Conservation (phyloP, 2,797 vertebrate genomes). For the Neostethus bicornis region DNA sequence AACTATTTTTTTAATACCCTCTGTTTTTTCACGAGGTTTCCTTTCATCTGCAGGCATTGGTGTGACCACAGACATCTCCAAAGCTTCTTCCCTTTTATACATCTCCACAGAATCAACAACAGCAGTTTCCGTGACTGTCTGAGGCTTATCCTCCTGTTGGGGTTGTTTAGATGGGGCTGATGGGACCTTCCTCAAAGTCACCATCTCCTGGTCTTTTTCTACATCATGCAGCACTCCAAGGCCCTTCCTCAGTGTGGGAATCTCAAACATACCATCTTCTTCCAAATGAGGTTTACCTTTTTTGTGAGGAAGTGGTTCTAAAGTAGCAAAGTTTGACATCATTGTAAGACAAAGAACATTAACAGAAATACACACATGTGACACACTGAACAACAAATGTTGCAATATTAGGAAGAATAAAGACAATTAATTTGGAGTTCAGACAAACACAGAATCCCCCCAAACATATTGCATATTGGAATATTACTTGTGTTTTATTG, state of each 20-base stretch:
- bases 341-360: conserved; percentile 49
- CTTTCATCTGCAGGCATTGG: conserved; percentile 60
- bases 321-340: conserved; percentile 82
- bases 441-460: too few relatives aligned
- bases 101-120: conserved; percentile 55
- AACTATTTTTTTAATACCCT: conserved; percentile 55
- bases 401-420: too few relatives aligned
- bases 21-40: conserved; percentile 51
- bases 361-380: conserved; percentile 8
- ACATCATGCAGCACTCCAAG: conserved; percentile 65
- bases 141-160: conserved; percentile 54
- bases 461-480: too few relatives aligned
- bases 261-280: conserved; percentile 79
- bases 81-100: conserved; percentile 58
- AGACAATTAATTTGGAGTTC: too few relatives aligned
- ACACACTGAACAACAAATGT: too few relatives aligned
- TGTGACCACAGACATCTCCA: conserved; percentile 60
- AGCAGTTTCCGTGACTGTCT: conserved; percentile 53
- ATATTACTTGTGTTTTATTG: too few relatives aligned
- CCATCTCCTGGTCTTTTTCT: conserved; percentile 69
- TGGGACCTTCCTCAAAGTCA: conserved; percentile 77
- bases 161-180: conserved; percentile 66
- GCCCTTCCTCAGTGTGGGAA: conserved; percentile 79
- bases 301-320: conserved; percentile 74
- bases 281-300: conserved; percentile 79